Evolutionary conservation across 2,797 vertebrate species (phyloP).

Genomic region (Epinephelus awoara): DNA sequence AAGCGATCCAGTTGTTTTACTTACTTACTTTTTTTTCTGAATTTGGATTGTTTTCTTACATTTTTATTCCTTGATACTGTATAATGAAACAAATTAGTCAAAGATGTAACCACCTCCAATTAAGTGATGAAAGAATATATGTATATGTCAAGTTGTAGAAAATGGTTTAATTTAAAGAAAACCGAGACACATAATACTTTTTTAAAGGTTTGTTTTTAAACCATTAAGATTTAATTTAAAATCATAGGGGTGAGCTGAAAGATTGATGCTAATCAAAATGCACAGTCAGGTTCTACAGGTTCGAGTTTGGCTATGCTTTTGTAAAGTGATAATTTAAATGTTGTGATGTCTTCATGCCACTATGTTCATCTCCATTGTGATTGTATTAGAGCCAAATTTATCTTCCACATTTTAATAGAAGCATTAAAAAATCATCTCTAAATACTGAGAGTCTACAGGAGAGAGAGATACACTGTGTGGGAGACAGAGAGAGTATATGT

Average conservation of each 20-base stretch:
- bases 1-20: too few species aligned
- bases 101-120: background rate
- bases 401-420: background rate
- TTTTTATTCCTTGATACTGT: too few species aligned
- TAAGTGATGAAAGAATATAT: background rate
- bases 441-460: background rate
- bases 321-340: too few species aligned
- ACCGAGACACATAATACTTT: background rate
- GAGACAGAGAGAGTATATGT: background rate
- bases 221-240: background rate
- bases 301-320: too few species aligned
- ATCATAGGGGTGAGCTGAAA: background rate
- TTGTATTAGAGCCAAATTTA: background rate
- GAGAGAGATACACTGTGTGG: constrained; percentile 1
- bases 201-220: background rate
- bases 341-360: too few species aligned
- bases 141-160: background rate
- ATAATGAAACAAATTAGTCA: too few species aligned
- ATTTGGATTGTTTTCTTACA: too few species aligned
- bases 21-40: too few species aligned
- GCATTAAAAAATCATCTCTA: background rate
- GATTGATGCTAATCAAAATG: too few species aligned
- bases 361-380: too few species aligned
- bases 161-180: background rate
- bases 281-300: too few species aligned